Conservation (phyloP, 2,113 vertebrate genomes). For the Calypte anna region DNA sequence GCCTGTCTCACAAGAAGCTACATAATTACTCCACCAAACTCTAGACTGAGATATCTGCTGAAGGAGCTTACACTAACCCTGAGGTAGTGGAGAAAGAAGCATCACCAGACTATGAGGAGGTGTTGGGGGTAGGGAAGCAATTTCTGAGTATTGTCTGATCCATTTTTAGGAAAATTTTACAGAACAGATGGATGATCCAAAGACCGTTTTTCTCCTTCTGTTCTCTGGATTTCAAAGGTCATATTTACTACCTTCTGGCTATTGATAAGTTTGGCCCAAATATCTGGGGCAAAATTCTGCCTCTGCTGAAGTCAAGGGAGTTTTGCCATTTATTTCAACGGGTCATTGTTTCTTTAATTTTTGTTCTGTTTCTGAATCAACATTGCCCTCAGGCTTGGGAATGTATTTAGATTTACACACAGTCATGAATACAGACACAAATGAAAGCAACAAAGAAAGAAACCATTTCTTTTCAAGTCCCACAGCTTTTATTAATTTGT, state of each 20-base stretch:
- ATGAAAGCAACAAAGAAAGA: neutral
- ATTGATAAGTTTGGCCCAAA: neutral
- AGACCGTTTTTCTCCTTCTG: neutral
- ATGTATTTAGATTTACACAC: constrained; percentile 9
- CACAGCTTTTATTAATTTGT: constrained; percentile 57
- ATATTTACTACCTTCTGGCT: neutral
- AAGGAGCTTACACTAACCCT: neutral
- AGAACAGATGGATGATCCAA: neutral
- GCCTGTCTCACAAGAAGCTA: accelerated
- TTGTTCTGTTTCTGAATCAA: constrained; percentile 37
- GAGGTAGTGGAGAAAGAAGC: neutral
- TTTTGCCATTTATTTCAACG: constrained; percentile 20
- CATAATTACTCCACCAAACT: neutral
- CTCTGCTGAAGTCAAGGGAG: neutral
- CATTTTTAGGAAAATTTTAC: neutral
- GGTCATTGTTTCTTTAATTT: constrained; percentile 6
- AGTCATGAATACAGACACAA: neutral
- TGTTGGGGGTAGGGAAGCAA: neutral
- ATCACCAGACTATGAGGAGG: accelerated
- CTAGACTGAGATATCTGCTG: neutral
- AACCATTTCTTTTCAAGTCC: constrained; percentile 20
- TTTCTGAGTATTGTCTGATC: neutral
- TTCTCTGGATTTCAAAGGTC: neutral
- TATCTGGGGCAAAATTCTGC: neutral
- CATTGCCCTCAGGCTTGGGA: neutral